Conservation (phyloP, 2,797 vertebrate genomes). For the Dermochelys coriacea region DNA sequence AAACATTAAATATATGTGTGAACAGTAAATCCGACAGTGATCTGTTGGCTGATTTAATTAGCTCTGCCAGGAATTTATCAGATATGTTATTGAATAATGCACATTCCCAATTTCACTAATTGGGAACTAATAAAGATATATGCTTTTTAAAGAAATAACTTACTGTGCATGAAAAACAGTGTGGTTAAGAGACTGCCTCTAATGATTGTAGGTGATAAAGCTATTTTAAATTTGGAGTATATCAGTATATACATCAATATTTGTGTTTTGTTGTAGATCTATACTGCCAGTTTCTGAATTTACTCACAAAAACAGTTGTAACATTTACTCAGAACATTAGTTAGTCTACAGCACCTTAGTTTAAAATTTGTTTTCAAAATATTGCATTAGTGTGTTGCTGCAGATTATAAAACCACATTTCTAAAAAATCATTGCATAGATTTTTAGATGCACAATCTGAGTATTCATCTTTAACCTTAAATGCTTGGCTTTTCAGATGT, state of each 20-base stretch:
- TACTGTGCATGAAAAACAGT: background rate
- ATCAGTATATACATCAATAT: background rate
- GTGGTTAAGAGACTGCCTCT: background rate
- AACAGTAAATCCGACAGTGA: background rate
- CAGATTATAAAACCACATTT: background rate
- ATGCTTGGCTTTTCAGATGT: background rate
- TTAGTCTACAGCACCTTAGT: background rate
- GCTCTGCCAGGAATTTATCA: background rate
- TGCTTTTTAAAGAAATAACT: background rate
- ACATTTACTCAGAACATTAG: background rate
- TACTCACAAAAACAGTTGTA: background rate
- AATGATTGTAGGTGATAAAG: background rate
- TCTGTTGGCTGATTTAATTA: background rate
- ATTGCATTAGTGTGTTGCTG: background rate
- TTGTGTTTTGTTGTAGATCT: background rate
- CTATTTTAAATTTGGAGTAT: background rate
- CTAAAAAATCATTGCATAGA: background rate
- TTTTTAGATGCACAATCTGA: background rate
- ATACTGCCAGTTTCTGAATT: background rate
- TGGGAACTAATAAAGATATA: background rate
- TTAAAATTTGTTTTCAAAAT: background rate
- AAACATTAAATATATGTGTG: background rate
- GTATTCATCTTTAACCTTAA: background rate
- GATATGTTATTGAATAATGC: background rate
- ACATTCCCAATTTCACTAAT: background rate